phyloP scores from a whole-genome alignment of 2,888 invertebrate genomes.

The Caenorhabditis uteleia region DNA sequence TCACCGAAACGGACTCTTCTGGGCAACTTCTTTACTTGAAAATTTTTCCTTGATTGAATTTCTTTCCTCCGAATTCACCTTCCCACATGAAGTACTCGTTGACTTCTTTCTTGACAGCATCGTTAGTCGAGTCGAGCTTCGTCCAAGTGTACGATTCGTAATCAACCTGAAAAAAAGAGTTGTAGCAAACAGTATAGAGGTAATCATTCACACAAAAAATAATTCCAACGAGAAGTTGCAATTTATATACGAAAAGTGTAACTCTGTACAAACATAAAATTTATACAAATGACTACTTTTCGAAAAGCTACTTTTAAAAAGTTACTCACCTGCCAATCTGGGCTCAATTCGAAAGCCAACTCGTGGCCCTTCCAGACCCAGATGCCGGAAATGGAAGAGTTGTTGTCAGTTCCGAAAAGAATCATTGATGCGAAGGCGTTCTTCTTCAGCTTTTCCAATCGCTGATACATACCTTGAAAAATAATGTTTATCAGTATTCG shows the following conservation, averaged over 20 bases:
- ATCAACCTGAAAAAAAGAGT: conserved; percentile 76
- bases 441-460: conserved; percentile 96
- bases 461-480: conserved; percentile 98
- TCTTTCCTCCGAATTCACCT: conserved; percentile 84
- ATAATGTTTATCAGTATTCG: conserved; percentile 74
- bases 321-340: conserved; percentile 64
- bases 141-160: conserved; percentile 95
- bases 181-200: conserved; percentile 45
- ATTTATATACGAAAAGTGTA: conserved; percentile 47
- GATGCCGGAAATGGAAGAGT: conserved; percentile 90
- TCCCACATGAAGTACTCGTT: conserved; percentile 69
- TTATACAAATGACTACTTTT: conserved; percentile 46
- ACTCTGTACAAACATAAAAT: conserved; percentile 30
- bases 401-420: conserved; percentile 88
- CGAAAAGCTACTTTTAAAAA: conserved; percentile 1
- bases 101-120: conserved; percentile 76
- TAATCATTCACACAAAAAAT: conserved; percentile 20
- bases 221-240: conserved; percentile 53
- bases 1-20: conserved; percentile 17
- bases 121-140: conserved; percentile 83
- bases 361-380: conserved; percentile 98
- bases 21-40: conserved; percentile 79
- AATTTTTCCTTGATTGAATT: conserved; percentile 97
- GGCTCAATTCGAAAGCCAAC: conserved; percentile 81
- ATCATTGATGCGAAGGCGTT: conserved; percentile 91